These are phyloP conservation scores for Sepioteuthis lessoniana DNA, from an alignment of 2,888 invertebrate genomes.

Conservation along the genomic window DNA sequence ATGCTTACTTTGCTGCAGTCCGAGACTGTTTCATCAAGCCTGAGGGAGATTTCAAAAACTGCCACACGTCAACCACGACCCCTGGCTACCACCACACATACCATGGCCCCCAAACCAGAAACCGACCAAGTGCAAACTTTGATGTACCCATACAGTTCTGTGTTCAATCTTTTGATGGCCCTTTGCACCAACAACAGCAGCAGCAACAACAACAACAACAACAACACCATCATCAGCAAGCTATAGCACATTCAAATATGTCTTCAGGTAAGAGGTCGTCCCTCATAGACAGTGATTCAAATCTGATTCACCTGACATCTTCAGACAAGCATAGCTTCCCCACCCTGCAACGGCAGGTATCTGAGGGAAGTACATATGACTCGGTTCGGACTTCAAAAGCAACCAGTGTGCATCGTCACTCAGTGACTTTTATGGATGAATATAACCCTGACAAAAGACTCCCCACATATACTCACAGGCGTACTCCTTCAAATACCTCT, in stretches of 20 bases:
- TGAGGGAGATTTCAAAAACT: constrained; percentile 67
- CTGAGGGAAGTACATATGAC: constrained; percentile 70
- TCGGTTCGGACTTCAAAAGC: constrained; percentile 56
- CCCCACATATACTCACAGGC: constrained; percentile 79
- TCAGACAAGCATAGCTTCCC: constrained; percentile 61
- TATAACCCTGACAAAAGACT: constrained; percentile 60
- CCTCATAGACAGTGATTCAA: constrained; percentile 62
- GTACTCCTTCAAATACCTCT: constrained; percentile 86
- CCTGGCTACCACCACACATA: constrained; percentile 82
- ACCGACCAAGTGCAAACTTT: constrained; percentile 71
- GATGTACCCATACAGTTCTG: constrained; percentile 69
- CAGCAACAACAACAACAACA: background rate
- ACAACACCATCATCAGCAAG: background rate
- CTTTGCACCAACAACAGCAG: background rate
- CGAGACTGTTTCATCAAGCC: constrained; percentile 71
- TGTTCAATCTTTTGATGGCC: constrained; percentile 51
- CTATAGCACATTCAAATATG: background rate
- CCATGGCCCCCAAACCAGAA: constrained; percentile 84
- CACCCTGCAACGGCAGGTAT: constrained; percentile 67
- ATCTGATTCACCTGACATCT: constrained; percentile 55
- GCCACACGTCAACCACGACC: constrained; percentile 59
- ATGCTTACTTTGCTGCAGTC: constrained; percentile 73
- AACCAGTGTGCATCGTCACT: constrained; percentile 65
- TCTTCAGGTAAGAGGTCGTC: constrained; percentile 57
- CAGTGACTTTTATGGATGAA: constrained; percentile 74